Percentiles rank a stretch among this genome's conserved stretches.
These are phyloP conservation scores for Triops longicaudatus DNA, from an alignment of 1,140 invertebrate species.

Conservation along the genomic window DNA sequence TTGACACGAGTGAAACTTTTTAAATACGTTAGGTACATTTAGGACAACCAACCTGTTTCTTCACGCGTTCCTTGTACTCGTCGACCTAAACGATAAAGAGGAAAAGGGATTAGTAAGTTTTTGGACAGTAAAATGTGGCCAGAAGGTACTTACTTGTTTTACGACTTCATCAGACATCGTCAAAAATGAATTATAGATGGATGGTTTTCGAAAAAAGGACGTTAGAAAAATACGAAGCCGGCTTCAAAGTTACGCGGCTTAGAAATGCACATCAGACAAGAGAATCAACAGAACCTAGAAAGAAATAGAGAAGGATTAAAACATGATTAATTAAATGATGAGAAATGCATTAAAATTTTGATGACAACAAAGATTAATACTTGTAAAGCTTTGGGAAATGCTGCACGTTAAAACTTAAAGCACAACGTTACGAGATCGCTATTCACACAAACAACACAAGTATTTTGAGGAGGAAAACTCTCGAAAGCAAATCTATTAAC, in stretches of 20 bases:
- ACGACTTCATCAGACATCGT: neutral
- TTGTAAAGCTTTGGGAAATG: neutral
- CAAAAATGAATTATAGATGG: no score
- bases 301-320: no score
- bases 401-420: neutral
- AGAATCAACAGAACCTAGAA: no score
- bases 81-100: constrained; percentile 55
- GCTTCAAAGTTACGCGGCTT: no score
- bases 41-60: constrained; percentile 49
- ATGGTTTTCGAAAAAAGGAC: no score
- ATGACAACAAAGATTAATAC: neutral
- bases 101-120: constrained; percentile 10
- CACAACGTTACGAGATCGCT: neutral
- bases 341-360: neutral
- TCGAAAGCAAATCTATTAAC: no score
- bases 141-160: neutral
- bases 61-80: constrained; percentile 72
- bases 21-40: constrained; percentile 21
- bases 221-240: no score
- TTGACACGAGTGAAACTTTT: neutral
- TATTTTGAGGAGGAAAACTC: neutral
- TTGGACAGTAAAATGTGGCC: no score
- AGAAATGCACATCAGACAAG: no score
- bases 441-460: constrained; percentile 4
- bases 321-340: no score